Percentiles rank a stretch among this genome's conserved stretches.
Evolutionary conservation across 2,888 invertebrate genomes (phyloP).

Genomic region (Tinea pellionella): DNA sequence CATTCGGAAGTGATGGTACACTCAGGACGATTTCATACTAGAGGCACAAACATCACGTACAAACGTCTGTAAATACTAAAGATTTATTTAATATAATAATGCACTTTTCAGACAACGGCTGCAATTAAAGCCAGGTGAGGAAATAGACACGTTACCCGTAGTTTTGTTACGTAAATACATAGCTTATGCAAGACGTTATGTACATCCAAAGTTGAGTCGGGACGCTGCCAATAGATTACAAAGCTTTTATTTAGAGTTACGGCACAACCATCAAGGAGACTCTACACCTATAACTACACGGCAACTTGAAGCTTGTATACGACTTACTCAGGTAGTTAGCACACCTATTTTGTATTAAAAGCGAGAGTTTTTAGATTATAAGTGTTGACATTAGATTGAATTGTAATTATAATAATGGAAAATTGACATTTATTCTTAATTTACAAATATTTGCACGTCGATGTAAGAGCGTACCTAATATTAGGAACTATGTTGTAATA

Average conservation of each 20-base stretch:
- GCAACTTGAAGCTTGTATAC: slow-evolving; percentile 89
- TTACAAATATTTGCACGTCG: too few relatives aligned
- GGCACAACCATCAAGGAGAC: slow-evolving; percentile 78
- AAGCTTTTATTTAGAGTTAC: slow-evolving; percentile 83
- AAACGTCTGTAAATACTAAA: too few relatives aligned
- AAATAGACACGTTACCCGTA: slow-evolving; percentile 78
- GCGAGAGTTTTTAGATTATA: too few relatives aligned
- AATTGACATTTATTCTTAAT: too few relatives aligned
- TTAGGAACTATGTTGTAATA: too few relatives aligned
- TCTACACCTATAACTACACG: slow-evolving; percentile 83
- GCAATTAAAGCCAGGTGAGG: slow-evolving; percentile 69
- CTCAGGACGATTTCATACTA: too few relatives aligned
- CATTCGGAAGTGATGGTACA: too few relatives aligned
- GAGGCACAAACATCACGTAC: too few relatives aligned
- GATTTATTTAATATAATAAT: not conserved
- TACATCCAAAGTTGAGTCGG: slow-evolving; percentile 79
- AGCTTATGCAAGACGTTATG: slow-evolving; percentile 89
- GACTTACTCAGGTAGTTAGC: slow-evolving; percentile 81
- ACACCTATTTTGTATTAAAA: too few relatives aligned
- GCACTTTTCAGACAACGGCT: slow-evolving; percentile 67
- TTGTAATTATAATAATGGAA: too few relatives aligned
- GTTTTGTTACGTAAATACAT: slow-evolving; percentile 89
- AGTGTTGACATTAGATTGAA: too few relatives aligned
- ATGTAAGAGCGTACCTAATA: too few relatives aligned
- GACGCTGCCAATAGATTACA: slow-evolving; percentile 79